Percentiles rank a stretch among this genome's conserved stretches.
phyloP scores from a whole-genome alignment of 2,797 vertebrate genomes.

The Mallotus villosus region DNA sequence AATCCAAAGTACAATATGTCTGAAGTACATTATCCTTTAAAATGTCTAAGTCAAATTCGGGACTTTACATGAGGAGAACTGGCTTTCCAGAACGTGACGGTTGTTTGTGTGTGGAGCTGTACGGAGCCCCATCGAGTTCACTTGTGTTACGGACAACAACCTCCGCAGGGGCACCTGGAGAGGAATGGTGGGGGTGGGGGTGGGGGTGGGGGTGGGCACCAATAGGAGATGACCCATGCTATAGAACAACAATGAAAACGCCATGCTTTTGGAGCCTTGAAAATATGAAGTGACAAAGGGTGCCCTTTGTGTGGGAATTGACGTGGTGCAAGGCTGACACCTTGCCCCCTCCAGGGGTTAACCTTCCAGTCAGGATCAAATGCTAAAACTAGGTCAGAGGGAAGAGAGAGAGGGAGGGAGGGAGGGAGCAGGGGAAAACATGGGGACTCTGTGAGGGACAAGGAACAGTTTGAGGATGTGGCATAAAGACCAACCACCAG shows the following conservation, averaged over 20 bases:
- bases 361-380: constrained; percentile 83
- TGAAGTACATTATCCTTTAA: too few relatives aligned
- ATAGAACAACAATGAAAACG: constrained; percentile 62
- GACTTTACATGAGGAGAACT: not conserved
- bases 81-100: not conserved
- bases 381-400: constrained; percentile 92
- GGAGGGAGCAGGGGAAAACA: not conserved
- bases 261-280: constrained; percentile 67
- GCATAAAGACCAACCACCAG: not conserved
- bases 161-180: constrained; percentile 62
- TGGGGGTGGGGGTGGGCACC: constrained; percentile 35
- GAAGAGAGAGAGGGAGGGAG: constrained; percentile 41
- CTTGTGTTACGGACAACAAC: constrained; percentile 46
- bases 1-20: constrained; percentile 3
- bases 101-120: constrained; percentile 40
- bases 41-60: constrained; percentile 37
- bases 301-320: constrained; percentile 79
- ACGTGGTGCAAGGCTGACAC: constrained; percentile 75
- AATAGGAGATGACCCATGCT: constrained; percentile 66
- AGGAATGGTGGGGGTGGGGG: not conserved
- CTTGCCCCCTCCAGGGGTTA: constrained; percentile 75
- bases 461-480: not conserved
- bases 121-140: constrained; percentile 47
- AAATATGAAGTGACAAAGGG: constrained; percentile 82
- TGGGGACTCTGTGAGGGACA: not conserved